Base-by-base conservation (phyloP, 2,888 invertebrate genomes). In the Mythimna loreyi region DNA sequence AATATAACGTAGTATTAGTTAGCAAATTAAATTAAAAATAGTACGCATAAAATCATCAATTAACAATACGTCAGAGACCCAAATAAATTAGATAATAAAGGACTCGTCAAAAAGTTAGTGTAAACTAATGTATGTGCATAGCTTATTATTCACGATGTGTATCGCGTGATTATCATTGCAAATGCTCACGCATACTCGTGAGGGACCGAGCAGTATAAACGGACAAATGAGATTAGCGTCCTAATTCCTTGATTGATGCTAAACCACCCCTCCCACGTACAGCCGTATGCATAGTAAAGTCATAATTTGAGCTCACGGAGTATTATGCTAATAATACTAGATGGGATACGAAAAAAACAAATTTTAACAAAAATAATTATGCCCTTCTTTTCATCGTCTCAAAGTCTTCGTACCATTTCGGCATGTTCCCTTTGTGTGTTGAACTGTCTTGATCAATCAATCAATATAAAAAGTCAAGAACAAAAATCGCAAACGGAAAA, bases 191-290 rank as follows among this genome's bases (percentile, higher is more conserved):
- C 80, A 83, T 84, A 80, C 77, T 81, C 84, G 83, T 83, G 70
- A 78, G 84, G 87, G 87, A 81, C 56, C 72, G 71, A 83, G 77
- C 80, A 86, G 81, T 82, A 81, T 83, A 90, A 89, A 87, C 86
- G 86, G 89, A 89, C 89, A 92, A 92, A 92, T 89, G 89, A 91
- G 92, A 93, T 93, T 92, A 93, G 85, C 85, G 83, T 84, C 87
- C 90, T 91, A 92, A 93, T 92, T 90, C 92, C 91, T 89, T 93
- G 93, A 93, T 93, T 91, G 93, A 93, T 93, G 92, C 85, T 86
- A 87, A 85, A 88, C 86, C 89, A 84, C 87, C 88, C 90, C 85
- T 84, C 82, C 84, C 78, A 82, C 77, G 81, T 65, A 74, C 63
- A 63, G 58, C 69, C 72, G 81, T 86, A 84, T 85, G 86, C 89